Conservation (phyloP, 2,797 vertebrate species). For the Epinephelus awoara region DNA sequence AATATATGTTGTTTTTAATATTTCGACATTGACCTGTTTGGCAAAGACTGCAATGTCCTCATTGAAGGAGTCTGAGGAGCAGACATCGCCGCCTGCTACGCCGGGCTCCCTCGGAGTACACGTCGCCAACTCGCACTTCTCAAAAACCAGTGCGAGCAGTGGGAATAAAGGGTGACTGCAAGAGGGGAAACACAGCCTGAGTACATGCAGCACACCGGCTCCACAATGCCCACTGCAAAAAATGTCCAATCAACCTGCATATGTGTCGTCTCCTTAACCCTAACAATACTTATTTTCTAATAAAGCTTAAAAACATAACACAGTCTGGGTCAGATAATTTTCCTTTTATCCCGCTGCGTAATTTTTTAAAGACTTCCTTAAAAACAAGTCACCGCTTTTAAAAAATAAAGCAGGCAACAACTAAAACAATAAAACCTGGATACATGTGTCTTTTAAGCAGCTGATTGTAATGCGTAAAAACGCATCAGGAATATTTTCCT, state of each 20-base stretch:
- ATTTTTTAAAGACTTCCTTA: slow-evolving; percentile 26
- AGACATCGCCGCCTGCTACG: slow-evolving; percentile 98
- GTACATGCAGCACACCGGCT: slow-evolving; percentile 71
- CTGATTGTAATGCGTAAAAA: not conserved
- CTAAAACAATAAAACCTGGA: not conserved
- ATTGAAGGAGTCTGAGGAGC: slow-evolving; percentile 99
- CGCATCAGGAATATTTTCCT: slow-evolving; percentile 34
- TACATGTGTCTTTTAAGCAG: slow-evolving; percentile 1
- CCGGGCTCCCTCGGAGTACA: slow-evolving; percentile 99
- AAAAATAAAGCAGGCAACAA: not conserved
- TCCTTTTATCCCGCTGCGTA: not conserved
- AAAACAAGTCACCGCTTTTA: not conserved
- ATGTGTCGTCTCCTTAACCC: not conserved
- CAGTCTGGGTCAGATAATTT: not conserved
- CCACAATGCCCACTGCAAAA: slow-evolving; percentile 74
- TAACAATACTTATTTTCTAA: not conserved
- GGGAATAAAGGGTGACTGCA: slow-evolving; percentile 99
- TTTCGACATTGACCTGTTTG: slow-evolving; percentile 93
- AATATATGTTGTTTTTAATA: slow-evolving; percentile 8
- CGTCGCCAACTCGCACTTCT: slow-evolving; percentile 99
- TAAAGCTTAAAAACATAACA: not conserved
- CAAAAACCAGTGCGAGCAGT: slow-evolving; percentile 99
- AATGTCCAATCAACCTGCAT: slow-evolving; percentile 48
- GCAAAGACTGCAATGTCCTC: slow-evolving; percentile 99
- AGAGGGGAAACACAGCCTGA: slow-evolving; percentile 86